Evolutionary conservation across 37 sponge, comb jelly and placozoan species (phyloP).

Genomic region (Agelas oroides): DNA sequence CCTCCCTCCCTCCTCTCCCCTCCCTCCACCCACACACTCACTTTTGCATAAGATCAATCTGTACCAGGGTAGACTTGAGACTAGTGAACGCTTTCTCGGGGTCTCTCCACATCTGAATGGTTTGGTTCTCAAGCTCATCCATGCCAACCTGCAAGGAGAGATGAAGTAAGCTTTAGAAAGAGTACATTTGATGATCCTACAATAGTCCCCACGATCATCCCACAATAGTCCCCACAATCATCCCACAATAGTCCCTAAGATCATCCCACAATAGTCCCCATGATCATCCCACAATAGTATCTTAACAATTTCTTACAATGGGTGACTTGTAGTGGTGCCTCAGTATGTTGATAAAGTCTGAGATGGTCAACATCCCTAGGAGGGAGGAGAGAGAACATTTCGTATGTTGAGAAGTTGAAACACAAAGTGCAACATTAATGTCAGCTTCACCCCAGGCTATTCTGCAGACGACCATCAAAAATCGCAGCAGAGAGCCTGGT

Average conservation of each 20-base stretch:
- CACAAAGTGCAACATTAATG: too few relatives aligned
- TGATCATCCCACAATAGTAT: too few relatives aligned
- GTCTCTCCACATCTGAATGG: slow-evolving; percentile 83
- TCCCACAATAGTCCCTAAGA: not conserved
- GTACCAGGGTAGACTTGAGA: slow-evolving; percentile 57
- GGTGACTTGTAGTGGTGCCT: slow-evolving; percentile 89
- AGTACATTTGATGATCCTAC: not conserved
- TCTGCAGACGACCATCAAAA: too few relatives aligned
- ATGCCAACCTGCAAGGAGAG: slow-evolving; percentile 77
- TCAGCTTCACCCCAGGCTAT: too few relatives aligned
- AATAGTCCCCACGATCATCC: not conserved
- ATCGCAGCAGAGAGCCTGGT: too few relatives aligned
- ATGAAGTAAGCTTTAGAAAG: not conserved
- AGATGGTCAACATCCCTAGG: slow-evolving; percentile 97
- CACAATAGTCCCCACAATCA: not conserved
- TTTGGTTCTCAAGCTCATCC: slow-evolving; percentile 93
- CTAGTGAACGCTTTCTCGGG: slow-evolving; percentile 64
- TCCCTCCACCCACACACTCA: slow-evolving; percentile 10
- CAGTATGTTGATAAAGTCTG: slow-evolving; percentile 95
- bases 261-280: too few relatives aligned
- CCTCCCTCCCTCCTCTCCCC: too few relatives aligned
- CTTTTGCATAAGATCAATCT: slow-evolving; percentile 81
- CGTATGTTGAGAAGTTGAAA: too few relatives aligned
- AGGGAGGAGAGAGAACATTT: too few relatives aligned
- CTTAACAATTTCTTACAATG: slow-evolving; percentile 78